Conservation (phyloP, 2,888 invertebrate genomes). For the Callinectes sapidus region DNA sequence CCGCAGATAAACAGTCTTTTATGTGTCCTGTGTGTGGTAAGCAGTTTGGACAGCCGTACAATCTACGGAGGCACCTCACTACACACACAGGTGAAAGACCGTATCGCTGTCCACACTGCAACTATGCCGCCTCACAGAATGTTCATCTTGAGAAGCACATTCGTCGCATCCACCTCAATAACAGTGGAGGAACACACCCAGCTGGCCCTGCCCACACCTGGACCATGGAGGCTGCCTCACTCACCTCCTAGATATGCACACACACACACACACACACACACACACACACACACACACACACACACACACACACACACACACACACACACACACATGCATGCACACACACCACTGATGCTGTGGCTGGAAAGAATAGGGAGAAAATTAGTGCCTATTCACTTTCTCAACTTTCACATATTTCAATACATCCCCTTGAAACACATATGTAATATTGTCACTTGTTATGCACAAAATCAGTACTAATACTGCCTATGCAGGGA, state of each 20-base stretch:
- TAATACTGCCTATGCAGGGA: neutral
- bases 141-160: constrained; percentile 72
- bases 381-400: neutral
- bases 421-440: neutral
- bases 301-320: neutral
- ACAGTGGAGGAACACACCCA: constrained; percentile 49
- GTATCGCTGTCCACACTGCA: constrained; percentile 72
- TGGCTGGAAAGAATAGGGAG: neutral
- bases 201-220: constrained; percentile 51
- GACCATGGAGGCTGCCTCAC: constrained; percentile 52
- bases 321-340: neutral
- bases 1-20: constrained; percentile 60
- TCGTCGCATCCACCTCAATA: constrained; percentile 70
- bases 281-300: constrained; percentile 11
- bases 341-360: neutral
- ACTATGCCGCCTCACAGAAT: constrained; percentile 72
- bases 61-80: constrained; percentile 69
- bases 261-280: constrained; percentile 30
- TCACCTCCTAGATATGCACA: constrained; percentile 57
- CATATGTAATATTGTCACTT: neutral
- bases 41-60: constrained; percentile 72
- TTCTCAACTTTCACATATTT: neutral
- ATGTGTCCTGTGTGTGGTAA: constrained; percentile 72
- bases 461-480: neutral
- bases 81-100: constrained; percentile 73